Evolutionary conservation across 2,888 invertebrate genomes (phyloP).

Genomic region (Teleogryllus oceanicus): DNA sequence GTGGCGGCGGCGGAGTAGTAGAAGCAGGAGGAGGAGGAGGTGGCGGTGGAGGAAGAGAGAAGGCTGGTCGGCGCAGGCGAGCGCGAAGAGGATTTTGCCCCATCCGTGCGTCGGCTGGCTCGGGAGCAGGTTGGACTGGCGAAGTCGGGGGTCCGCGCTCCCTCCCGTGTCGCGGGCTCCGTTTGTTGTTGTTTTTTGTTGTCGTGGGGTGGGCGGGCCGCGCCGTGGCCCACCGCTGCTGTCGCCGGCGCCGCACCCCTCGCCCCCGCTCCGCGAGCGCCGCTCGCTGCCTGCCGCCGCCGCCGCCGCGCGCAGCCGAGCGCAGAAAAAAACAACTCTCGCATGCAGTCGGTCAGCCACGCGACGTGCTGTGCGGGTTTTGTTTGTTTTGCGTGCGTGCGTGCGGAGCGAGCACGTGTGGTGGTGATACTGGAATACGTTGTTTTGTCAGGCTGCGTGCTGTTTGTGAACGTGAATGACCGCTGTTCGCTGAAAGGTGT

Average conservation of each 20-base stretch:
- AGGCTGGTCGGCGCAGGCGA: background rate
- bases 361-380: background rate
- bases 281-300: no score
- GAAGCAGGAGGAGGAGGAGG: background rate
- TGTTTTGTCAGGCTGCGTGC: no score
- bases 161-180: background rate
- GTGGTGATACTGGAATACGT: background rate
- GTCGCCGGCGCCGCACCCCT: no score
- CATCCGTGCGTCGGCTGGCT: background rate
- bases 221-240: no score
- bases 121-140: background rate
- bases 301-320: no score
- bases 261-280: no score
- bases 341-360: background rate
- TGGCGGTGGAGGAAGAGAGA: background rate
- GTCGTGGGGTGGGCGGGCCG: background rate
- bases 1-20: background rate
- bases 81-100: background rate
- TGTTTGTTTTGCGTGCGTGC: background rate
- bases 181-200: background rate
- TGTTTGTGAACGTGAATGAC: no score
- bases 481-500: no score
- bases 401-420: slow-evolving; percentile 19
- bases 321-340: background rate
- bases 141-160: background rate